These are phyloP conservation scores for Labrus mixtus DNA, from an alignment of 2,113 vertebrate genomes.

Conservation along the genomic window DNA sequence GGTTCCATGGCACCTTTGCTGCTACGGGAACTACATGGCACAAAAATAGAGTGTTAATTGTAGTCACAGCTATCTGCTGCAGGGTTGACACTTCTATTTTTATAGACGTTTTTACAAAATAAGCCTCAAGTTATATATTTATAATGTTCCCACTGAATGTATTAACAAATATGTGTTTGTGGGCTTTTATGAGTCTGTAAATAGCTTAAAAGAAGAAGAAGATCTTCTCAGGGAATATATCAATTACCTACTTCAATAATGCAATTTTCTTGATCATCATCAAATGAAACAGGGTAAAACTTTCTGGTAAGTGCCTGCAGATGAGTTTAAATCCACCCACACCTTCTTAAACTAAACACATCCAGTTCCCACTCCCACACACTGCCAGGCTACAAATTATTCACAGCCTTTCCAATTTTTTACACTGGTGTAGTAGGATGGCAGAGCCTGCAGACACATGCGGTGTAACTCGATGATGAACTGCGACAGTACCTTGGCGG, in stretches of 20 bases:
- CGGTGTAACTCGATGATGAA: slow-evolving; percentile 24
- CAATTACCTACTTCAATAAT: background rate
- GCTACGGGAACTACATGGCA: slow-evolving; percentile 60
- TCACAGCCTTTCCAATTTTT: slow-evolving; percentile 49
- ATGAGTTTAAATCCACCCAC: slow-evolving; percentile 49
- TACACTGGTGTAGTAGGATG: slow-evolving; percentile 33
- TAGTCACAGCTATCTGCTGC: background rate
- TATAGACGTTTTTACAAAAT: background rate
- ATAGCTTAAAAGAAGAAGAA: background rate
- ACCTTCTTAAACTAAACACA: slow-evolving; percentile 53
- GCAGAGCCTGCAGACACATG: slow-evolving; percentile 20
- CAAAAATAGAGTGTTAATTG: background rate
- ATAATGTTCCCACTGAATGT: background rate
- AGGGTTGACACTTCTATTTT: background rate
- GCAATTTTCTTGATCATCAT: slow-evolving; percentile 11
- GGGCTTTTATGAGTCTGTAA: background rate
- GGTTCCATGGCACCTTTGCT: slow-evolving; percentile 69
- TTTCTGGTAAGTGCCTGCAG: slow-evolving; percentile 35
- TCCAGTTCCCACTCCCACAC: slow-evolving; percentile 59
- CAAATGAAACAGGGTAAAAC: slow-evolving; percentile 20
- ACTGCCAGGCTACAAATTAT: slow-evolving; percentile 56
- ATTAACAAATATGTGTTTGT: background rate
- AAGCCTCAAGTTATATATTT: background rate
- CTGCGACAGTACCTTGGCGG: slow-evolving; percentile 69
- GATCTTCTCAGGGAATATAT: background rate